A percentile compares a stretch with the other conserved stretches of the same genome.
Evolutionary conservation across 1,140 invertebrate species (phyloP).

Genomic region (Ruditapes philippinarum): DNA sequence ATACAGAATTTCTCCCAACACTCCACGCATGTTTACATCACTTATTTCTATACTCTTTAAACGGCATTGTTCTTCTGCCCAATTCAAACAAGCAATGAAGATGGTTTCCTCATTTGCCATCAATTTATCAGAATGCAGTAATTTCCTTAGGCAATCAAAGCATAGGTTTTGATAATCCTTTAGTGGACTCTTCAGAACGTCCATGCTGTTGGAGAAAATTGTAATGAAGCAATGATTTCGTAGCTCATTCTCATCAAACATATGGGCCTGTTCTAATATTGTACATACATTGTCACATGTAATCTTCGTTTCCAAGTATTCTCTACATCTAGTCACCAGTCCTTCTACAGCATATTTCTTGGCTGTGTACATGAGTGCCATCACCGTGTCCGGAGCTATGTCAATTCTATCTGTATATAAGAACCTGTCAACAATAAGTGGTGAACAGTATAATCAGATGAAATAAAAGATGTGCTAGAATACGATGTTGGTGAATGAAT

Average conservation of each 20-base stretch:
- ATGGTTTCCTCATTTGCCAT: conserved; percentile 46
- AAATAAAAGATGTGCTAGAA: background rate
- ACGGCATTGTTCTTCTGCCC: conserved; percentile 63
- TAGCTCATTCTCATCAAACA: conserved; percentile 65
- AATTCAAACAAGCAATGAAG: conserved; percentile 49
- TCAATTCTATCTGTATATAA: conserved; percentile 64
- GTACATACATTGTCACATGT: conserved; percentile 91
- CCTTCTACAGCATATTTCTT: conserved; percentile 94
- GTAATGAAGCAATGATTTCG: conserved; percentile 48
- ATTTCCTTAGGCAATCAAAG: conserved; percentile 44
- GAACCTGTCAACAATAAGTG: conserved; percentile 65
- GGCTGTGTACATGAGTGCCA: conserved; percentile 93
- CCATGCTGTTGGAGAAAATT: conserved; percentile 26
- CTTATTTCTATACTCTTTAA: conserved; percentile 14
- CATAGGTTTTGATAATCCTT: conserved; percentile 54
- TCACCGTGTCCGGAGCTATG: conserved; percentile 92
- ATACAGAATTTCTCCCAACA: conserved; percentile 55
- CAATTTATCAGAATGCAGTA: conserved; percentile 60
- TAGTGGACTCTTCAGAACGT: conserved; percentile 16
- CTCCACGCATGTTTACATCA: conserved; percentile 41
- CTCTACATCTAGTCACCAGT: conserved; percentile 92
- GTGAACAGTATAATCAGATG: too few species aligned
- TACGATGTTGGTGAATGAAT: background rate
- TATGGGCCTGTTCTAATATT: conserved; percentile 68
- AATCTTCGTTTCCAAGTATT: conserved; percentile 92